Evolutionary conservation across 2,888 invertebrate genomes (phyloP).

Genomic region (Anarsia innoxiella): DNA sequence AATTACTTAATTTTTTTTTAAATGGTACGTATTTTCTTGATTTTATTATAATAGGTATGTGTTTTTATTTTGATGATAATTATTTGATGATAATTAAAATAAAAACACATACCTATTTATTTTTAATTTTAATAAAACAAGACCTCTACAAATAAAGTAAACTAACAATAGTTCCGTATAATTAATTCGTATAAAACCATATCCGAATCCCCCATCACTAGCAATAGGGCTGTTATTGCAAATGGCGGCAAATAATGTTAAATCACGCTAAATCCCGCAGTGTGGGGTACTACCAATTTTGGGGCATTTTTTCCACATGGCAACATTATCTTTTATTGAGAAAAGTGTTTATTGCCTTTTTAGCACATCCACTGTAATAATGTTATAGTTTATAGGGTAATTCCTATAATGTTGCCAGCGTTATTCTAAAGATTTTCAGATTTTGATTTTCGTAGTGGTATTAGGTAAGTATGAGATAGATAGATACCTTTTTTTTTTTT

Average conservation of each 20-base stretch:
- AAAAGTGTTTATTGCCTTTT: conserved; percentile 14
- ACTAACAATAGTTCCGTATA: no score
- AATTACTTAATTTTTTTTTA: not conserved
- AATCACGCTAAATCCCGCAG: conserved; percentile 10
- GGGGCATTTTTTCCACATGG: conserved; percentile 5
- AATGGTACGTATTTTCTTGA: not conserved
- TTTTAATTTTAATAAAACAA: no score
- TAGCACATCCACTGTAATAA: conserved; percentile 6
- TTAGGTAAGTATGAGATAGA: no score
- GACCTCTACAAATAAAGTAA: no score
- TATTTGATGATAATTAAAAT: no score
- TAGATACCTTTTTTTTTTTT: not conserved
- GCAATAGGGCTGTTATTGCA: conserved; percentile 30
- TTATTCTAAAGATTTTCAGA: no score
- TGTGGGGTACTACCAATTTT: not conserved
- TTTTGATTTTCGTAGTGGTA: no score
- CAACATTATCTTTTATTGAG: conserved; percentile 15
- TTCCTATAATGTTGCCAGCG: conserved; percentile 4
- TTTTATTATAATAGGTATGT: not conserved
- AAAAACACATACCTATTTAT: no score
- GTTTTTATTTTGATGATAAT: no score
- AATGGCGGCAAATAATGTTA: conserved; percentile 19
- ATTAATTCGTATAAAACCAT: not conserved
- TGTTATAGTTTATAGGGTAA: conserved; percentile 5
- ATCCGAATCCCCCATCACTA: conserved; percentile 2